A percentile compares a stretch with the other conserved stretches of the same genome.
Evolutionary conservation across 2,888 invertebrate species (phyloP).

Genomic region (Gandaritis pyraliata): DNA sequence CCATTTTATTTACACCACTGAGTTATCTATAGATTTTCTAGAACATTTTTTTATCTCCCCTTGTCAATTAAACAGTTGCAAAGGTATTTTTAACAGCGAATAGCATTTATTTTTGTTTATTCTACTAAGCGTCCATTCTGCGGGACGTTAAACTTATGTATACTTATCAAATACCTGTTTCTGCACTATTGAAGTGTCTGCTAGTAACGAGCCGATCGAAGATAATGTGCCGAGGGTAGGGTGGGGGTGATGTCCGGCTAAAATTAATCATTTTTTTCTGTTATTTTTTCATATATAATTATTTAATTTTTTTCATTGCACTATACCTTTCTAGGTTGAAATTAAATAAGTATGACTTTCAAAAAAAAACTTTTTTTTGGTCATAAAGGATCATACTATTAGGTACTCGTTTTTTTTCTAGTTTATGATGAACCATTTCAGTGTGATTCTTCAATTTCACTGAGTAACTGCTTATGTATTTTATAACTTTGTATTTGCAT

Average conservation of each 20-base stretch:
- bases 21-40: not conserved
- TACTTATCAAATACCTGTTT: slow-evolving; percentile 44
- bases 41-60: slow-evolving; percentile 7
- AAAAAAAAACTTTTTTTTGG: too few relatives aligned
- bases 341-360: too few relatives aligned
- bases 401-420: too few relatives aligned
- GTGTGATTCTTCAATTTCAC: too few relatives aligned
- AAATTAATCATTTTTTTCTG: too few relatives aligned
- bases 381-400: too few relatives aligned
- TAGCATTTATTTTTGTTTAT: slow-evolving; percentile 24
- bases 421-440: too few relatives aligned
- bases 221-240: slow-evolving; percentile 52
- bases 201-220: slow-evolving; percentile 66
- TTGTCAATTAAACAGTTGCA: slow-evolving; percentile 32
- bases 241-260: slow-evolving; percentile 7
- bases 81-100: slow-evolving; percentile 31
- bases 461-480: too few relatives aligned
- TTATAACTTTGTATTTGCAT: too few relatives aligned
- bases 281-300: too few relatives aligned
- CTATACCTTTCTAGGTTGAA: too few relatives aligned
- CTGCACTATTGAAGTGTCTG: slow-evolving; percentile 67
- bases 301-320: not conserved
- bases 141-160: slow-evolving; percentile 41
- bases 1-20: not conserved
- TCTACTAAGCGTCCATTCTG: slow-evolving; percentile 31